These are phyloP conservation scores for Berghia stephanieae DNA, from an alignment of 1,140 invertebrate genomes.

Conservation along the genomic window DNA sequence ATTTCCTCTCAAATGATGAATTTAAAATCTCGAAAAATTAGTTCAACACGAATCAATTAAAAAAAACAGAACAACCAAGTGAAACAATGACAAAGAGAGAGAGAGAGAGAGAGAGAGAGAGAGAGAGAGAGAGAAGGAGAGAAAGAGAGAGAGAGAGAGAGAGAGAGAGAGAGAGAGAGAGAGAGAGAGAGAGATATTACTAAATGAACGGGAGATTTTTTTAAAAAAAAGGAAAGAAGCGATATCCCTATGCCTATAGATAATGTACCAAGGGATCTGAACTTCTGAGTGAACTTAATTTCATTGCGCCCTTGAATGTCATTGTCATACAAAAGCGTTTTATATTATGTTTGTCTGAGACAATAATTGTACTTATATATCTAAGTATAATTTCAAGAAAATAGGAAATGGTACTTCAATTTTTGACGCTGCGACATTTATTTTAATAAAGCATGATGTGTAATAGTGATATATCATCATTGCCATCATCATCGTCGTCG, in stretches of 20 bases:
- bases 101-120: neutral
- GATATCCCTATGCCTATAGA: neutral
- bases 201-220: neutral
- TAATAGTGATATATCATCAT: no score
- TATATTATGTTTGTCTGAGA: neutral
- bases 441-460: no score
- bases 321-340: no score
- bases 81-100: slow-evolving; percentile 1
- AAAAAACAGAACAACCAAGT: no score
- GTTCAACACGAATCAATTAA: no score
- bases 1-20: no score
- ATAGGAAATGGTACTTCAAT: no score
- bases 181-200: neutral
- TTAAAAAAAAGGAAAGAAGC: neutral
- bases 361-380: neutral
- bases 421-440: no score
- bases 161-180: neutral
- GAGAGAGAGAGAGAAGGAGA: neutral
- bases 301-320: no score
- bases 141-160: neutral
- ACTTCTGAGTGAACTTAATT: no score
- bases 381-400: neutral
- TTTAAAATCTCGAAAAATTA: no score
- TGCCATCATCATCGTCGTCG: no score
- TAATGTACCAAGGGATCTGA: neutral